Evolutionary conservation across 2,888 invertebrate species (phyloP), one percentile per base, ranked within the genome.

Genomic region (Anticlea derivata): DNA sequence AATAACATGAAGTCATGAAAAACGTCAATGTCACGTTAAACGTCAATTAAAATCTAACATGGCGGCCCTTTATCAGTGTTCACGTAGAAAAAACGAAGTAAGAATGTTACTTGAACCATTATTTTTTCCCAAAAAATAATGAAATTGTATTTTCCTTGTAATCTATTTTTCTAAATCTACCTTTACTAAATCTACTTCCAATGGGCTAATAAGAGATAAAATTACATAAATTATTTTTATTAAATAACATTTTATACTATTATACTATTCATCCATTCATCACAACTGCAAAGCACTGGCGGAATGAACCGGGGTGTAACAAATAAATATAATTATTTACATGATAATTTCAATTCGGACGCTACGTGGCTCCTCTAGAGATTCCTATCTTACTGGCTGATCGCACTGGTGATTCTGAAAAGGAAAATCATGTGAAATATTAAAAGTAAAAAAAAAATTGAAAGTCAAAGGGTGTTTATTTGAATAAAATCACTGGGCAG

Each of bases 371-470:
- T 44, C 50, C 24, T 55, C 46, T 56, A 55, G 76, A 74, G 76
- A 74, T 74, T 73, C 69, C 52, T 44, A 44, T 20, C 31, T 65
- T 70, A 81, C 35, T 75, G 70, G 54, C 58, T 64, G 7, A 58
- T 55, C 1, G 68, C 55, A 56, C 65, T 60, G 47, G 68, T 73
- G 44, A 83, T 80, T 56, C 84, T 84, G 82, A 22, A 79, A 80
- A 61, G 58, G 31, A 3, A 50, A 23, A 49, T 27, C 10, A 4
- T 27, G 1, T 26, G 5, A 1, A n/a, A 17, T 1, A 7, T 10
- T 59, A 78, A 60, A 60, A 61, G 34, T 29, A 46, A 17, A 53
- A 45, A 31, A 8, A 41, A 17, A 17, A 3, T 17, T 3, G 4
- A 4, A 4, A 3, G 17, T 3, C 4, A 17, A 2, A 17, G 17